phyloP scores from a whole-genome alignment of 1,140 invertebrate genomes.

The Limonius californicus region DNA sequence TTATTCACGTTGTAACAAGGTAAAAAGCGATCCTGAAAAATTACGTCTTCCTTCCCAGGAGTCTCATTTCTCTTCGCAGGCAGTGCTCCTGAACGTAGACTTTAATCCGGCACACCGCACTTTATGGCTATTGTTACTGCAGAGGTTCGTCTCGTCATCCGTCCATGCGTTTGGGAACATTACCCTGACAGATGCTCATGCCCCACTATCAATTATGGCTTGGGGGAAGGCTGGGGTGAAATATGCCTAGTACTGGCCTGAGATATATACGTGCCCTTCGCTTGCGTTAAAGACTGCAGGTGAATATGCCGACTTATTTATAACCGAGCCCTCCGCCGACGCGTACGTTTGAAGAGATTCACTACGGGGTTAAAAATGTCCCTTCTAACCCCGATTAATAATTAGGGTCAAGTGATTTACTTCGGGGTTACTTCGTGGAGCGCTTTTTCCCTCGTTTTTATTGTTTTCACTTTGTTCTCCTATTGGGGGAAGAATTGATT shows the following conservation, averaged over 20 bases:
- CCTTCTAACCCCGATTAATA: neutral
- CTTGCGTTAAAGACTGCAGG: neutral
- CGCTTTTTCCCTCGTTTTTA: neutral
- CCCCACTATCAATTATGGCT: conserved; percentile 9
- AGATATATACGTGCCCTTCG: neutral
- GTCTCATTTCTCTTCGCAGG: conserved; percentile 5
- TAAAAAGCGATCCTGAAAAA: conserved; percentile 6
- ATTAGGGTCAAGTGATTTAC: neutral
- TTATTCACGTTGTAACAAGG: conserved; percentile 11
- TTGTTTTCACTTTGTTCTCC: neutral
- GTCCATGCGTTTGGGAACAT: conserved; percentile 9
- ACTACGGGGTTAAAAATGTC: neutral
- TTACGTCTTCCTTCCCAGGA: conserved; percentile 1
- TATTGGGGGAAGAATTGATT: neutral
- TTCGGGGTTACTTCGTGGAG: neutral
- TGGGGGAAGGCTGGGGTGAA: neutral
- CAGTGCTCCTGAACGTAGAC: conserved; percentile 3
- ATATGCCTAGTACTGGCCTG: neutral
- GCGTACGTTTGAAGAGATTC: neutral
- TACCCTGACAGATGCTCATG: conserved; percentile 8
- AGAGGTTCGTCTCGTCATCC: conserved; percentile 14
- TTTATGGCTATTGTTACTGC: conserved; percentile 12
- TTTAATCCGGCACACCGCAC: conserved; percentile 1
- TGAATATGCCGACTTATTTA: conserved; percentile 1
- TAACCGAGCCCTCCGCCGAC: neutral